Conservation (phyloP, 35 echinoderm and acorn worm species). For the Holothuria glaberrima region DNA sequence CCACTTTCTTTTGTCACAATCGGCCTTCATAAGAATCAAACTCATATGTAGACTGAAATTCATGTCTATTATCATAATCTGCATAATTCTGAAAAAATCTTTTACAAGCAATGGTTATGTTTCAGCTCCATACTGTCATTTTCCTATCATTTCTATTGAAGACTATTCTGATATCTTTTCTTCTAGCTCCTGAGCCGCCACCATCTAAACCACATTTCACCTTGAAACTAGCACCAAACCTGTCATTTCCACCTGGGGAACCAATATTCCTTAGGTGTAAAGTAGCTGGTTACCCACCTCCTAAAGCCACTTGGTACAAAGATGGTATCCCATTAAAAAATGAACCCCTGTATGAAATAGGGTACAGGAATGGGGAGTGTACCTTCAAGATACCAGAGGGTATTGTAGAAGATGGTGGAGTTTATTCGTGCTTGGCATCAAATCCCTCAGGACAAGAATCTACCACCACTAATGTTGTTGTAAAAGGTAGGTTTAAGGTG, state of each 20-base stretch:
- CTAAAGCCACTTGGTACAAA: slow-evolving; percentile 77
- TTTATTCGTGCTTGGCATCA: slow-evolving; percentile 74
- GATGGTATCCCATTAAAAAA: slow-evolving; percentile 73
- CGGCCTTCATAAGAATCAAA: no score
- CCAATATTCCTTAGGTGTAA: slow-evolving; percentile 64
- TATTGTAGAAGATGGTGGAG: slow-evolving; percentile 65
- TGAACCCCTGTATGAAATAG: slow-evolving; percentile 61
- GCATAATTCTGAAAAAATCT: no score
- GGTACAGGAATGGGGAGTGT: slow-evolving; percentile 50
- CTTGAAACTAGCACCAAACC: slow-evolving; percentile 36
- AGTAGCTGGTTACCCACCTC: slow-evolving; percentile 64
- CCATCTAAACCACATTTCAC: slow-evolving; percentile 61
- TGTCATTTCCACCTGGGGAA: slow-evolving; percentile 49
- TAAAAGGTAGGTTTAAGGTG: slow-evolving; percentile 64
- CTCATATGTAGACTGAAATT: no score
- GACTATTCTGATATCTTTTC: background rate
- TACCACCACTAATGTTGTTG: slow-evolving; percentile 73
- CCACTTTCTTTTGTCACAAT: no score
- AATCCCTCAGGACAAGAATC: slow-evolving; percentile 76
- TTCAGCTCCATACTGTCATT: no score
- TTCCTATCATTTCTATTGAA: no score
- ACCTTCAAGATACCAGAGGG: slow-evolving; percentile 67
- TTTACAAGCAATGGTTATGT: no score
- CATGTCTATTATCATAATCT: no score
- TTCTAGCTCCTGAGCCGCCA: slow-evolving; percentile 48